Evolutionary conservation across 2,888 invertebrate genomes (phyloP), one percentile per base, ranked within the genome.

Genomic region (Parascotia fuliginaria): DNA sequence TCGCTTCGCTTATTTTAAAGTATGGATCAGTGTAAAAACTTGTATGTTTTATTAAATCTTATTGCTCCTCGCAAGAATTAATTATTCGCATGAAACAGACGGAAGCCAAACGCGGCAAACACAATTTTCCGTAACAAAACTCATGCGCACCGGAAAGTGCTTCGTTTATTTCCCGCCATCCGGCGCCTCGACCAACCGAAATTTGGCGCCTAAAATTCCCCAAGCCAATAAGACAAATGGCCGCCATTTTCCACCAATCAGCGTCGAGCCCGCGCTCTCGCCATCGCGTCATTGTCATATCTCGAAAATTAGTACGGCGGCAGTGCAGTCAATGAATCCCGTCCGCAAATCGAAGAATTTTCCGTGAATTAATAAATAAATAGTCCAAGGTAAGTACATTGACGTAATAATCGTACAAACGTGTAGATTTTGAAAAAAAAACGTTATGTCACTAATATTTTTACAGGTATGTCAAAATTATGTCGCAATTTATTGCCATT

Each of bases 291-390:
- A 83, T 86, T 87, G 87, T 89, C 87, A 85, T 89, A 89, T 89
- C 91, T 91, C 80, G 90, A 85, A 91, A 91, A 89, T 91, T 91
- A 91, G 92, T 92, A 88, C 90, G 82, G 80, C 79, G 70, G 76
- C 83, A 83, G 88, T 87, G 88, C 87, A 88, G 89, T 85, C 90
- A 90, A 91, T 85, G 92, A 90, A 90, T 89, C 88, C 87, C 90
- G 92, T 85, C 84, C 83, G 85, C 82, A 86, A 88, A 89, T 87
- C 82, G 82, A 79, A 81, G 84, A 85, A 87, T 90, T 89, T 88
- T 83, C 85, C 83, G 79, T 81, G 81, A 81, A 80, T 82, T 76
- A 78, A 67, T 74, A 75, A 75, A 75, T 77, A 81, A 84, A 81
- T 75, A 73, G 65, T 68, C 51, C 42, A 65, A 77, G 89, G 91